These are phyloP conservation scores for Clepsis dumicolana DNA, from an alignment of 2,888 invertebrate genomes.

Conservation along the genomic window DNA sequence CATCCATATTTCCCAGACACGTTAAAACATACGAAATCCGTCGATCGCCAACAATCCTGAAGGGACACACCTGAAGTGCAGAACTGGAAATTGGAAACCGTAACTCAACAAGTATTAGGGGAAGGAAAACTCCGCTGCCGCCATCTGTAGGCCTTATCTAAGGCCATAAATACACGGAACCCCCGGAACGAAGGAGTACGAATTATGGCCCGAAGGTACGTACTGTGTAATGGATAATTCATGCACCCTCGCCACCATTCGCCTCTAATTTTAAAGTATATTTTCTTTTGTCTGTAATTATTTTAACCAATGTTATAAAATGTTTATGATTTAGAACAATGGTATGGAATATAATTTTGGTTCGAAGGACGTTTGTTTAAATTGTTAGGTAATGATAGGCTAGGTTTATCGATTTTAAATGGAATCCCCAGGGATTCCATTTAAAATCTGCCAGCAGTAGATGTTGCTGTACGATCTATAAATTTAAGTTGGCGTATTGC, in stretches of 20 bases:
- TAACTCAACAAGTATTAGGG: slow-evolving; percentile 86
- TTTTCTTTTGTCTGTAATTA: slow-evolving; percentile 71
- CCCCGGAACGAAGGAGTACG: slow-evolving; percentile 76
- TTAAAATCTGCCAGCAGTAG: too few relatives aligned
- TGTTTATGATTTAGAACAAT: slow-evolving; percentile 32
- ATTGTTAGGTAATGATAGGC: too few relatives aligned
- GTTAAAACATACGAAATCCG: slow-evolving; percentile 42
- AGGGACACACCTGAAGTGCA: slow-evolving; percentile 76
- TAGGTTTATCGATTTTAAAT: too few relatives aligned
- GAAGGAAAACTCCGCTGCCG: slow-evolving; percentile 78
- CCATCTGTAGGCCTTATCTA: slow-evolving; percentile 85
- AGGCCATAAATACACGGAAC: slow-evolving; percentile 79
- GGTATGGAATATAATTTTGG: not conserved
- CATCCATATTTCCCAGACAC: slow-evolving; percentile 27
- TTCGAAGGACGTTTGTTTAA: slow-evolving; percentile 4
- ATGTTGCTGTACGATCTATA: too few relatives aligned
- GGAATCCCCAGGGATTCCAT: too few relatives aligned
- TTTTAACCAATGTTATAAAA: slow-evolving; percentile 52
- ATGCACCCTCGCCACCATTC: slow-evolving; percentile 75
- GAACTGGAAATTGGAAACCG: slow-evolving; percentile 82
- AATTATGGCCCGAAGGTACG: slow-evolving; percentile 79
- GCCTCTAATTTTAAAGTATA: slow-evolving; percentile 74
- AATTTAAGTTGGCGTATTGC: too few relatives aligned
- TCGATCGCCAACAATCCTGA: slow-evolving; percentile 53
- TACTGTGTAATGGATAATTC: slow-evolving; percentile 81